Evolutionary conservation across 2,113 vertebrate species (phyloP), one percentile per base, ranked within the genome.

Genomic region (Ptyas mucosa): DNA sequence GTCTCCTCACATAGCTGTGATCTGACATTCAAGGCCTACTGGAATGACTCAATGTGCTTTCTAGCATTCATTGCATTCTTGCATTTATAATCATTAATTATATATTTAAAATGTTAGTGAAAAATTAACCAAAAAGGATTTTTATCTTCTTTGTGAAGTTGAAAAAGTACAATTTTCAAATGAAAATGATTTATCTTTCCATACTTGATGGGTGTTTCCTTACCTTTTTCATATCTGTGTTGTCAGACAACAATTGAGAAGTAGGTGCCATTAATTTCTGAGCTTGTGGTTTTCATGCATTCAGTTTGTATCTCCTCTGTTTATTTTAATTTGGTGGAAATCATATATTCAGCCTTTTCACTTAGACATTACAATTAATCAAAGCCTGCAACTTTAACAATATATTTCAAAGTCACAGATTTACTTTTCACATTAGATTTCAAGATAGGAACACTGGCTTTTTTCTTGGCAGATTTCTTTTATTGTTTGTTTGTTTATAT

Each of bases 211-310:
- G 89, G 29, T 49, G 94, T 94, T 46, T 95, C 91, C 85, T 90
- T 95, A 20, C n/a, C 24, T 34, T 93, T 93, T 94, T 34, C 0
- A 0, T 87, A 39, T 91, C 69, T 91, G 52, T 88, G 23, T 87
- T 89, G 89, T 91, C 93, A 93, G 91, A 93, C 91, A 95, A 52
- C 43, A 81, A 61, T 95, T 91, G 90, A 95, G 85, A 89, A 92
- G 6, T 91, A 29, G 23, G 92, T 49, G 21, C 12, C 29, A 69
- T 89, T 89, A 24, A 89, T 54, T 89, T 15, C 39, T 58, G 43
- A 89, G 29, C 57, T 89, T 49, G 55, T 61, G 12, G 23, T 88
- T 26, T 88, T 53, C 26, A 86, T 49, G 29, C 18, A 23, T 46
- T 15, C 43, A 89, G 24, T 58, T 29, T 49, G 10, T 24, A 61